A percentile compares a stretch with the other conserved stretches of the same genome.
Conservation (phyloP, 2,113 vertebrate species). For the Hippocampus mohnikei region DNA sequence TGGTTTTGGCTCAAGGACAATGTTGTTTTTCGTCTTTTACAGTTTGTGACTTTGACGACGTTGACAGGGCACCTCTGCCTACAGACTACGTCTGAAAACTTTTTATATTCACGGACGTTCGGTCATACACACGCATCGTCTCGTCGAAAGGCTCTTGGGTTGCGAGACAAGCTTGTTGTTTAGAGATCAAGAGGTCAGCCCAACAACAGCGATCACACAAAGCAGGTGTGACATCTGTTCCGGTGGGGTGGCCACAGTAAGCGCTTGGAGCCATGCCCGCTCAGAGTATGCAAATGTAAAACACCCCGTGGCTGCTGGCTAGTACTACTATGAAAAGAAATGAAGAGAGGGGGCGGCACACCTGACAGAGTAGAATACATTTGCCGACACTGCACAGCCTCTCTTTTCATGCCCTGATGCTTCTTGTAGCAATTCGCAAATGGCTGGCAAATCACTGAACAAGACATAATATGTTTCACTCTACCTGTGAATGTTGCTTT, state of each 20-base stretch:
- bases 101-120: not conserved
- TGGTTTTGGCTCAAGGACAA: too few species aligned
- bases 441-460: slow-evolving; percentile 8
- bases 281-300: slow-evolving; percentile 43
- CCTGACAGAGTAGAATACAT: slow-evolving; percentile 28
- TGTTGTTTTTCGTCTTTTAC: too few species aligned
- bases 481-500: slow-evolving; percentile 2
- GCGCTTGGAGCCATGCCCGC: slow-evolving; percentile 32
- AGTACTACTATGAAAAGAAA: not conserved
- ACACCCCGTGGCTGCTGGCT: slow-evolving; percentile 9
- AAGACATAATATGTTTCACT: slow-evolving; percentile 1
- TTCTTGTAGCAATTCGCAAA: slow-evolving; percentile 3
- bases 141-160: slow-evolving; percentile 34
- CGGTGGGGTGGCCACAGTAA: slow-evolving; percentile 45
- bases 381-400: not conserved
- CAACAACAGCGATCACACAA: slow-evolving; percentile 62
- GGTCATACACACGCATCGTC: not conserved
- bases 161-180: slow-evolving; percentile 52
- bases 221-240: slow-evolving; percentile 69
- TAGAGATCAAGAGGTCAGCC: slow-evolving; percentile 60
- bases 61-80: not conserved
- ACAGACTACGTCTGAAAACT: not conserved
- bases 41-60: too few species aligned
- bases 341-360: not conserved
- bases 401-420: slow-evolving; percentile 16